These are phyloP conservation scores for Drosophila triauraria DNA, from an alignment of 1,140 invertebrate genomes.

Conservation along the genomic window DNA sequence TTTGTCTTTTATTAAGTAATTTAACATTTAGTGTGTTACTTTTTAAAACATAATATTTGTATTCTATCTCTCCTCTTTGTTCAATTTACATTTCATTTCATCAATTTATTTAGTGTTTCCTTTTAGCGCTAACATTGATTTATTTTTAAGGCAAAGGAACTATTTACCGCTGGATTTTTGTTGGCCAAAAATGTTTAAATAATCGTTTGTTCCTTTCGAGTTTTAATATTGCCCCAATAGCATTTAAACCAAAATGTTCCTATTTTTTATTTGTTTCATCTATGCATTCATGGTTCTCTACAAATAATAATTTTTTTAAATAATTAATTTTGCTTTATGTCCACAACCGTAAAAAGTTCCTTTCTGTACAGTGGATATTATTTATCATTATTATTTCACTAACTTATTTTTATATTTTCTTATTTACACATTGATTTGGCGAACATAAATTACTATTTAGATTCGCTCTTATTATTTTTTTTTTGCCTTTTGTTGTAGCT, in stretches of 20 bases:
- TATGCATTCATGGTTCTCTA: slow-evolving; percentile 40
- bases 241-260: slow-evolving; percentile 17
- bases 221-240: slow-evolving; percentile 27
- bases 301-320: slow-evolving; percentile 49
- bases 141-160: slow-evolving; percentile 78
- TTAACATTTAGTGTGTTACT: slow-evolving; percentile 13
- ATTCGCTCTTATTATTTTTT: too few relatives aligned
- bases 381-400: not conserved
- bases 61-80: slow-evolving; percentile 31
- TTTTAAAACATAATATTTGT: not conserved
- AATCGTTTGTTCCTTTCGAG: slow-evolving; percentile 52
- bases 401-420: slow-evolving; percentile 6
- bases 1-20: not conserved
- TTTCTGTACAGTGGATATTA: slow-evolving; percentile 61
- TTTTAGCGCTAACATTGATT: slow-evolving; percentile 42
- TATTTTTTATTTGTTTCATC: slow-evolving; percentile 20
- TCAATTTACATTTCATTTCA: slow-evolving; percentile 29
- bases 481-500: slow-evolving; percentile 2
- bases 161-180: slow-evolving; percentile 83
- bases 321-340: slow-evolving; percentile 72
- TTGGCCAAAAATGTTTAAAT: slow-evolving; percentile 80
- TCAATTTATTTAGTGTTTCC: slow-evolving; percentile 15
- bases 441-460: slow-evolving; percentile 1
- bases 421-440: slow-evolving; percentile 48
- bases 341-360: slow-evolving; percentile 84